Evolutionary conservation across 2,113 vertebrate genomes (phyloP).

Genomic region (Apaloderma vittatum): DNA sequence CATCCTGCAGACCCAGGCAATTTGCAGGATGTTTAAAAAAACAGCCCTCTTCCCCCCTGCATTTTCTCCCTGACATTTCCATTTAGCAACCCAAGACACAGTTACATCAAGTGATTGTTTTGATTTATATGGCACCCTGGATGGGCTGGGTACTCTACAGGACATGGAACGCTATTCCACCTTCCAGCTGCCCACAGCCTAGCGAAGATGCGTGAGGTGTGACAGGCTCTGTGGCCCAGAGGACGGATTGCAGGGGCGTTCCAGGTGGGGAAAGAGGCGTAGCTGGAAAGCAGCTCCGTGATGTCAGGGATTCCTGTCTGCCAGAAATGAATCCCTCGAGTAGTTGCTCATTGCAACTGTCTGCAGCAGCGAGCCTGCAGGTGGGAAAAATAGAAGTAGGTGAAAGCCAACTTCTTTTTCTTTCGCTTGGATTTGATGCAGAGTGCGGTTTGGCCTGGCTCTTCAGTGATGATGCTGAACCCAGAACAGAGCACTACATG

Average conservation of each 20-base stretch:
- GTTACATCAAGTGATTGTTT: background rate
- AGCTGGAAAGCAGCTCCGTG: background rate
- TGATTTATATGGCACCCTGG: background rate
- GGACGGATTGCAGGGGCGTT: background rate
- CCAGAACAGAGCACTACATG: background rate
- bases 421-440: background rate
- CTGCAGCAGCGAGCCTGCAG: background rate
- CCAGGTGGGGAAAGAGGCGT: background rate
- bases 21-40: background rate
- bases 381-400: background rate
- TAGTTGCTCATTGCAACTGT: background rate
- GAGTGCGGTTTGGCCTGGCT: background rate
- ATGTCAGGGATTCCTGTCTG: background rate
- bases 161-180: background rate
- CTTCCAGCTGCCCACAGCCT: background rate
- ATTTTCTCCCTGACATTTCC: background rate
- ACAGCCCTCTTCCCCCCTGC: background rate
- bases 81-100: background rate
- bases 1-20: background rate
- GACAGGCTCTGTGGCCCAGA: background rate
- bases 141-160: background rate
- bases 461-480: background rate
- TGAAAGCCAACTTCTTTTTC: background rate
- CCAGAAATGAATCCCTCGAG: background rate
- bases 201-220: background rate